Evolutionary conservation across 64 coral and sea anemone genomes (phyloP), one percentile per base, ranked within the genome.

Genomic region (Acropora tenuis): DNA sequence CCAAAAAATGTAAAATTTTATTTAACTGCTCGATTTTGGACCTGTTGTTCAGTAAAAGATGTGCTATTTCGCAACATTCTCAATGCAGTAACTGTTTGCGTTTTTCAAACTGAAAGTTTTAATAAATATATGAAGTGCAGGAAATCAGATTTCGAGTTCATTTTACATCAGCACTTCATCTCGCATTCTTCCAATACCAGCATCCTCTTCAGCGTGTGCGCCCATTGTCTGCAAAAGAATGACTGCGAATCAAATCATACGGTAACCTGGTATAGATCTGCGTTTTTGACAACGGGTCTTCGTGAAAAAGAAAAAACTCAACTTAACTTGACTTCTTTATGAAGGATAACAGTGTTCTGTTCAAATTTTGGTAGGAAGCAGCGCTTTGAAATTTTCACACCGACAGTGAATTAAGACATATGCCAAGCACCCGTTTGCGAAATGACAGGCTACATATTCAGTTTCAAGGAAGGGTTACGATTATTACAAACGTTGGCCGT

Each of bases 161-260:
- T 58, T 43, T 82, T 50, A 98, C 96, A 98, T 93, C 83, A 97
- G 50, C 46, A 93, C 96, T 50, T 98, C 97, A 18, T 99, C 97
- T 80, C 94, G 86, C 97, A 99, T 99, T 87, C 88, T 77, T 41
- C 91, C 91, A 82, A 98, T 91, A 8, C 92, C 92, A 48, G 78
- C 97, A 96, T 99, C 97, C 80, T 99, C 97, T 59, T 95, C 96
- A 41, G 69, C 77, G 49, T 95, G 90, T 77, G 90, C 90, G 15
- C 93, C 88, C 88, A 93, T 98, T 1, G 96, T 98, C 96, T 98
- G 50, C 0, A 91, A 93, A 75, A 69, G 67, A 47, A 69, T 17
- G 55, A 47, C 41, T 6, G 15, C 52, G 52, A 4, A 55, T 55
- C 15, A 47, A 50, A 8, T 41, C 8, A 45, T 42, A 20, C 10